phyloP scores from a whole-genome alignment of 2,888 invertebrate genomes.

The Megaustenia siamemsis region DNA sequence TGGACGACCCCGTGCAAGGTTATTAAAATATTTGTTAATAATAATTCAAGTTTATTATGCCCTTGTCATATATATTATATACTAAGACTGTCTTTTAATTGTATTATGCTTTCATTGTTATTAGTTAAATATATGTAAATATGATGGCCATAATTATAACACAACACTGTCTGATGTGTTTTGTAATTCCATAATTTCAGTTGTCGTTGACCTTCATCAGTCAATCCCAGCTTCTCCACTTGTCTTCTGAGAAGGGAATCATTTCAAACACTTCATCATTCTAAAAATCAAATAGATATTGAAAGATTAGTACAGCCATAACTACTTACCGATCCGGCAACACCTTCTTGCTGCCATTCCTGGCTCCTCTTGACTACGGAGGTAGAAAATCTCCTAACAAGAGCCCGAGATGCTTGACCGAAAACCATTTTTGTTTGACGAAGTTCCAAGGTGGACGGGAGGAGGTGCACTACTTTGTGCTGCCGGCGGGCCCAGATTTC shows the following conservation, averaged over 20 bases:
- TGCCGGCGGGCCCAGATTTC: background rate
- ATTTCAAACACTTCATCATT: background rate
- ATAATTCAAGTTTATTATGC: too few species aligned
- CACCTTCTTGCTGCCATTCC: slow-evolving; percentile 67
- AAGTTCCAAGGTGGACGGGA: slow-evolving; percentile 24
- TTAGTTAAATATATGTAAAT: too few species aligned
- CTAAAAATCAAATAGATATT: background rate
- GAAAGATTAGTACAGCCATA: background rate
- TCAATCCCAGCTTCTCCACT: too few species aligned
- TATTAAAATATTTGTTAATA: too few species aligned
- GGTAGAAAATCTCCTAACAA: slow-evolving; percentile 62
- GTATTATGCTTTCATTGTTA: too few species aligned
- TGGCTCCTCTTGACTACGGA: slow-evolving; percentile 61
- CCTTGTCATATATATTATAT: too few species aligned
- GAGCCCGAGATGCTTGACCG: slow-evolving; percentile 50
- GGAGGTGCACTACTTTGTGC: slow-evolving; percentile 25
- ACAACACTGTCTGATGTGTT: too few species aligned
- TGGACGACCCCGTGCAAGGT: too few species aligned
- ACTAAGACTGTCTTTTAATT: too few species aligned
- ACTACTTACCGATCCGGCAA: slow-evolving; percentile 67
- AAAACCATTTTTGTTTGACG: slow-evolving; percentile 55
- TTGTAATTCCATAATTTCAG: too few species aligned
- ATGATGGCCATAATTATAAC: too few species aligned
- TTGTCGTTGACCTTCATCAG: too few species aligned
- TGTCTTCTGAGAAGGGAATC: background rate